Conservation (phyloP, 2,113 vertebrate genomes). For the Mus musculus region GRCm39 chr2:125107001-125107500, state of each 20-base stretch:
- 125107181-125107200: not conserved
- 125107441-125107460: not conserved
- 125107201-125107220: slow-evolving; percentile 9
- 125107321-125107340: not conserved
- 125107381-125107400: not conserved
- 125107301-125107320: slow-evolving; percentile 36
- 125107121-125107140: not conserved
- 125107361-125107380: not conserved
- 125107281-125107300: slow-evolving; percentile 25
- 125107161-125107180: not conserved
- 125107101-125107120: not conserved
- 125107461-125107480: not conserved
- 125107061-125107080: slow-evolving; percentile 29
- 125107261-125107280: slow-evolving; percentile 9
- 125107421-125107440: not conserved
- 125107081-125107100: slow-evolving; percentile 36
- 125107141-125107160: slow-evolving; percentile 19
- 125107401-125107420: not conserved
- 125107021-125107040: slow-evolving; percentile 10
- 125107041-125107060: slow-evolving; percentile 1
- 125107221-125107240: not conserved
- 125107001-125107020: not conserved
- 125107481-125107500: not conserved
- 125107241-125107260: slow-evolving; percentile 34
- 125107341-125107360: not conserved